Conservation (phyloP, 2,797 vertebrate genomes). For the Xiphorhynchus erythropygius region DNA sequence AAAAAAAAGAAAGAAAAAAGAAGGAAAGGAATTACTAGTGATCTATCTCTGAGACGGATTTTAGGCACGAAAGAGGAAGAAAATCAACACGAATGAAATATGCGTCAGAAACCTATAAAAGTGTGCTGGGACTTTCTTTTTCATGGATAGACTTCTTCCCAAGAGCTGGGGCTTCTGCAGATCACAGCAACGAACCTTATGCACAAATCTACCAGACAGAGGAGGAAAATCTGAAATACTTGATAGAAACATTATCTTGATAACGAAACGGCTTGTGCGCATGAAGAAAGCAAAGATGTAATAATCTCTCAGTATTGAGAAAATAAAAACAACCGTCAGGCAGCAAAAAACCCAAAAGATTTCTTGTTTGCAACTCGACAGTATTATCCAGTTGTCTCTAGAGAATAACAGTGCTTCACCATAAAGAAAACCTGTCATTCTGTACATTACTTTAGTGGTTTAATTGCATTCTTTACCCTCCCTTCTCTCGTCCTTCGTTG, state of each 20-base stretch:
- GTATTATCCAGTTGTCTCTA: conserved; percentile 37
- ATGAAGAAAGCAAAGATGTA: conserved; percentile 56
- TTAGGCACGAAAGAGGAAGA: background rate
- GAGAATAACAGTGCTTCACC: conserved; percentile 22
- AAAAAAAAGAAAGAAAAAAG: background rate
- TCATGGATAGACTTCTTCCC: conserved; percentile 9
- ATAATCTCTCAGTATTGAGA: conserved; percentile 50
- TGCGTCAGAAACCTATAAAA: background rate
- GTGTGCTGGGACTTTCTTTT: background rate
- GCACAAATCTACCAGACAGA: background rate
- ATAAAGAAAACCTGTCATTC: conserved; percentile 8
- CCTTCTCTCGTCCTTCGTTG: background rate
- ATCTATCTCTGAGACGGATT: background rate
- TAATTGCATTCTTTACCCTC: conserved; percentile 32
- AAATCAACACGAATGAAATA: background rate
- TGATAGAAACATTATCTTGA: conserved; percentile 65
- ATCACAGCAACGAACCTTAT: background rate
- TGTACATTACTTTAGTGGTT: conserved; percentile 13
- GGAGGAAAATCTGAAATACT: conserved; percentile 64
- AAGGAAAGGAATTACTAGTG: background rate
- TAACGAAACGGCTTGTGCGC: conserved; percentile 66
- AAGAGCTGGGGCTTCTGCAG: background rate
- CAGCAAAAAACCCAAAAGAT: background rate
- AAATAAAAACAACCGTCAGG: conserved; percentile 38
- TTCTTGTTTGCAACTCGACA: conserved; percentile 33